Evolutionary conservation across 2,797 vertebrate species (phyloP).

Genomic region (Pangasius djambal): DNA sequence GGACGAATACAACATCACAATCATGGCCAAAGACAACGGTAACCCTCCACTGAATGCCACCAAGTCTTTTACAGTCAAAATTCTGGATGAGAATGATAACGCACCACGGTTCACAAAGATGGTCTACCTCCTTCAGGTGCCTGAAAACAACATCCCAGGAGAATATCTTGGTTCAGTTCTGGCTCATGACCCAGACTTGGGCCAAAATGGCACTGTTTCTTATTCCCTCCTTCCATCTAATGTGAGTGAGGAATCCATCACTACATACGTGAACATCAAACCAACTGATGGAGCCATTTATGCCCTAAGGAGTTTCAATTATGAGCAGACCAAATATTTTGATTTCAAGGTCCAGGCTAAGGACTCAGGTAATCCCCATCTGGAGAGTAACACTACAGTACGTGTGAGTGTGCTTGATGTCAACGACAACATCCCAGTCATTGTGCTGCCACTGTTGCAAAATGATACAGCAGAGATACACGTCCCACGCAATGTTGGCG

Average conservation of each 20-base stretch:
- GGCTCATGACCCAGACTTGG: conserved; percentile 94
- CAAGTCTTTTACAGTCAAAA: conserved; percentile 94
- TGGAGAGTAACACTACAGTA: conserved; percentile 95
- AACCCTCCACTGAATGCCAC: conserved; percentile 93
- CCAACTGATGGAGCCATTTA: conserved; percentile 98
- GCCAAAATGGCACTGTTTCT: conserved; percentile 95
- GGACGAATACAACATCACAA: conserved; percentile 97
- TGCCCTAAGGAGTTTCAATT: conserved; percentile 96
- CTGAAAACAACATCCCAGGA: conserved; percentile 98
- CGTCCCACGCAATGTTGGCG: conserved; percentile 93
- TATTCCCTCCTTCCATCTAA: conserved; percentile 95
- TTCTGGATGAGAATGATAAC: conserved; percentile 98
- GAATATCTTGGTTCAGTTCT: conserved; percentile 95
- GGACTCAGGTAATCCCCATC: conserved; percentile 93
- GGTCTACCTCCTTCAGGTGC: conserved; percentile 93
- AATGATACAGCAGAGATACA: conserved; percentile 98
- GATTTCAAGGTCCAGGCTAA: conserved; percentile 96
- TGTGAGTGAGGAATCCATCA: conserved; percentile 95
- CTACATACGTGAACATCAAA: conserved; percentile 97
- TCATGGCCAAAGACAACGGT: conserved; percentile 94
- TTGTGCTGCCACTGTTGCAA: conserved; percentile 89
- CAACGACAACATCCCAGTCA: conserved; percentile 96
- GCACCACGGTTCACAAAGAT: conserved; percentile 93
- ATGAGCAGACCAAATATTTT: conserved; percentile 97
- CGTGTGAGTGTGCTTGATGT: conserved; percentile 93